Evolutionary conservation across 1,140 invertebrate species (phyloP), one percentile per base, ranked within the genome.

Genomic region (Ceratina japonica): DNA sequence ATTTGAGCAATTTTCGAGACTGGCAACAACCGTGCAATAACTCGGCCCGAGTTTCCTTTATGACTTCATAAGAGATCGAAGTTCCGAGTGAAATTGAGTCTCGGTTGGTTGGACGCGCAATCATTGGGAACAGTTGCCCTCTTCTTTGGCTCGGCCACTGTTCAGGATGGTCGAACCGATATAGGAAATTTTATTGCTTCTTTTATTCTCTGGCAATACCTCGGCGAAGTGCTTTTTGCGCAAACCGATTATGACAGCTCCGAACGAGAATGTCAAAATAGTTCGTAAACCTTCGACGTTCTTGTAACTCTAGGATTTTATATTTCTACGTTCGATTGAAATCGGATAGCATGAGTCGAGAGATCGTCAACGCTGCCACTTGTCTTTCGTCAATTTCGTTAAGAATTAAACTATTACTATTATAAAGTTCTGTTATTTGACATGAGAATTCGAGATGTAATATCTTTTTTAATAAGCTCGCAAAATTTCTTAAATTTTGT

Each of bases 41-140:
- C 59, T 16, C 4, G 0, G 2, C 2, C 2, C 27, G 0, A 0
- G 22, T 37, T 24, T 27, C 52, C 20, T 70, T 31, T 59, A 59
- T 10, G 74, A 51, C 22, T 70, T 70, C 24, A 31, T 27, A n/a
- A 62, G 58, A 62, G 56, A 76, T 70, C n/a, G 56, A 84, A 56
- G 61, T 63, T 80, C 51, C 24, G 44, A 76, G 74, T 66, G 77
- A 80, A 81, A 77, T 61, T 74, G 24, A 69, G 78, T 84, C 59
- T 81, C 69, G 79, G 63, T 84, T 51, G 68, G 66, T 77, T 76
- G 64, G 63, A 73, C 59, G 27, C 31, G 49, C 51, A 81, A 84
- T 85, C 75, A 80, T 72, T 59, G 59, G 69, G 27, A 75, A 77
- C 74, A 75, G 37, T 52, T 18, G 20, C 15, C 68, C 69, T 68